Conservation (phyloP, 2,888 invertebrate genomes). For the Nymphalis polychloros region DNA sequence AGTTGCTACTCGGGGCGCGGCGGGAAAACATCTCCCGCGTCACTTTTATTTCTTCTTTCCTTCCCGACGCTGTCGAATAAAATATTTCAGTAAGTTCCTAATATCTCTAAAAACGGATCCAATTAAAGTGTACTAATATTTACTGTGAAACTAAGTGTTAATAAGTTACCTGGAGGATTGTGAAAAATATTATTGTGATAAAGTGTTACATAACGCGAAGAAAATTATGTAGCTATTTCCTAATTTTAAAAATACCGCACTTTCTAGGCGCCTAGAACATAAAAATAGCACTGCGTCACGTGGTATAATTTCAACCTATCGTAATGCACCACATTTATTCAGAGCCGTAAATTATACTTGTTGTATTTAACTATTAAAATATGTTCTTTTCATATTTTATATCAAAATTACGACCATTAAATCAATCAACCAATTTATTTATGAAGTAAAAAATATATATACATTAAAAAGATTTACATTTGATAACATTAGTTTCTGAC, state of each 20-base stretch:
- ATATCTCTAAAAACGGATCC: slow-evolving; percentile 55
- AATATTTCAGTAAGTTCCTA: slow-evolving; percentile 75
- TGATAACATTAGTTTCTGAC: slow-evolving; percentile 44
- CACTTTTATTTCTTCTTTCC: slow-evolving; percentile 82
- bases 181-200: slow-evolving; percentile 69
- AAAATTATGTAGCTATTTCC: slow-evolving; percentile 56
- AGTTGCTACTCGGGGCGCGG: slow-evolving; percentile 81
- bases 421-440: slow-evolving; percentile 15
- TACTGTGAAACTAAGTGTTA: slow-evolving; percentile 66
- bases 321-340: slow-evolving; percentile 77
- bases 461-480: slow-evolving; percentile 44
- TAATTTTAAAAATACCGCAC: slow-evolving; percentile 82
- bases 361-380: slow-evolving; percentile 6
- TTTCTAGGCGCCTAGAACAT: slow-evolving; percentile 77
- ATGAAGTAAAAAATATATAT: slow-evolving; percentile 16
- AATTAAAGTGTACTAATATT: slow-evolving; percentile 61
- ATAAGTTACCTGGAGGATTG: slow-evolving; percentile 55
- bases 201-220: slow-evolving; percentile 78
- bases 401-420: slow-evolving; percentile 23
- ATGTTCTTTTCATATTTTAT: neutral
- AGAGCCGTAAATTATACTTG: slow-evolving; percentile 51
- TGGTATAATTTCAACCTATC: slow-evolving; percentile 76
- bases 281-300: slow-evolving; percentile 78
- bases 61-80: slow-evolving; percentile 80
- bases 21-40: slow-evolving; percentile 82